Base-by-base conservation (phyloP, 2,888 invertebrate genomes). In the Acanthococcus lagerstroemiae region DNA sequence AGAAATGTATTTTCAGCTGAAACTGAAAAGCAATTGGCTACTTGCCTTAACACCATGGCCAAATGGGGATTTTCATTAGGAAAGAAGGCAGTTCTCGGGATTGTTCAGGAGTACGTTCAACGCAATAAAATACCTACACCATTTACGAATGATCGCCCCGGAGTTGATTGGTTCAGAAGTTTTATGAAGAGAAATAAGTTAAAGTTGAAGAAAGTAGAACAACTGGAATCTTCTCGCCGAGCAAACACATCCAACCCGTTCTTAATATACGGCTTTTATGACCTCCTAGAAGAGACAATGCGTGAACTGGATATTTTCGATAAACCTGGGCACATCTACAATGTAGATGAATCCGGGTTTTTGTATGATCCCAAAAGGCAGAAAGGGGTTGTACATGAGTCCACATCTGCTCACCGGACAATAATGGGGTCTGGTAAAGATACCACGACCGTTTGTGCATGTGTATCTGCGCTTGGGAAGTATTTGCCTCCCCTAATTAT, bases 371-470 rank as follows among this genome's bases (percentile, higher is more conserved):
- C 72, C 9, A 56, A 66, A 24, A 65, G 68, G 17, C 65, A 71
- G 17, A 66, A 67, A 67, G 72, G 70, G 21, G 71, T 72, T 55
- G 72, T 72, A 3, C 67, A 68, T 68, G 72, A 70, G 55, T 72
- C 71, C 26, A 67, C 67, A 60, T 37, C 72, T 30, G 65, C 73
- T 17, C 54, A 25, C 27, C 44, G 71, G 65, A 69, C 72, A 60
- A 70, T 69, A 37, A 70, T 72, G 37, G 72, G 73, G 3, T 71
- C 70, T 27, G 73, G 73, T 17, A 55, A 70, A 65, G 71, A 73
- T 50, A 70, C 69, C 9, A 73, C 69, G 6, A 71, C 71, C 21
- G 72, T 73, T 6, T 63, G 72, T 44, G 71, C 72, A 9, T 70
- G 69, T 52, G 67, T 71, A 26, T 50, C 70, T 30, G 71, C 71